Conservation (phyloP, 1,140 invertebrate genomes). For the Zeugodacus cucurbitae region DNA sequence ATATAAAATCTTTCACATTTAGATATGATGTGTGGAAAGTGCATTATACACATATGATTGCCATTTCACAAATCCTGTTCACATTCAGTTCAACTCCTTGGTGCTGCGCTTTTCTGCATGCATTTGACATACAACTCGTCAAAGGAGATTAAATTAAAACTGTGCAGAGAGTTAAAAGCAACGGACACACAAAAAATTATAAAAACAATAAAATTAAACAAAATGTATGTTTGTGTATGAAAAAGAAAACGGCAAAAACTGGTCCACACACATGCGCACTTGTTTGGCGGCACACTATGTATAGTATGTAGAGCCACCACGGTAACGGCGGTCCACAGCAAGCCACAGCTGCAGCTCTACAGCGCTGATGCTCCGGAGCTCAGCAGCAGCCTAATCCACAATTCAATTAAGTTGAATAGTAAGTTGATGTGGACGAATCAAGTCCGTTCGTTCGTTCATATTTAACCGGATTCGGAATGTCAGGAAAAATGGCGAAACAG, state of each 20-base stretch:
- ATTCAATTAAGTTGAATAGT: conserved; percentile 34
- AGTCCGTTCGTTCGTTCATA: conserved; percentile 31
- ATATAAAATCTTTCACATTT: background rate
- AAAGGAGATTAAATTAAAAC: conserved; percentile 34
- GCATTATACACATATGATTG: background rate
- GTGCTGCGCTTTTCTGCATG: background rate
- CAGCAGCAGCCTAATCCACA: conserved; percentile 31
- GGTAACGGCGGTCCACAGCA: background rate
- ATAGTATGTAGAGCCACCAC: too few species aligned
- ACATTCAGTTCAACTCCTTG: background rate
- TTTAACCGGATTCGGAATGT: conserved; percentile 29
- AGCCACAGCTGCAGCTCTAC: background rate
- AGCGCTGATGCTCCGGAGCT: background rate
- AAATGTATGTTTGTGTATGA: background rate
- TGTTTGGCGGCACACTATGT: background rate
- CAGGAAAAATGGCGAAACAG: conserved; percentile 31
- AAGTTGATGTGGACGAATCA: conserved; percentile 13
- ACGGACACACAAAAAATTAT: background rate
- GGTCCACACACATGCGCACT: conserved; percentile 13
- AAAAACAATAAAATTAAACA: conserved; percentile 12
- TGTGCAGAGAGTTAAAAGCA: background rate
- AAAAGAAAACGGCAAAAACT: conserved; percentile 37
- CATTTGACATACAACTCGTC: conserved; percentile 21
- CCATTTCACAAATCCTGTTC: background rate
- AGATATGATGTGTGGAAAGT: background rate